Base-by-base conservation (phyloP, 2,113 vertebrate species). In the Antigone vipio region DNA sequence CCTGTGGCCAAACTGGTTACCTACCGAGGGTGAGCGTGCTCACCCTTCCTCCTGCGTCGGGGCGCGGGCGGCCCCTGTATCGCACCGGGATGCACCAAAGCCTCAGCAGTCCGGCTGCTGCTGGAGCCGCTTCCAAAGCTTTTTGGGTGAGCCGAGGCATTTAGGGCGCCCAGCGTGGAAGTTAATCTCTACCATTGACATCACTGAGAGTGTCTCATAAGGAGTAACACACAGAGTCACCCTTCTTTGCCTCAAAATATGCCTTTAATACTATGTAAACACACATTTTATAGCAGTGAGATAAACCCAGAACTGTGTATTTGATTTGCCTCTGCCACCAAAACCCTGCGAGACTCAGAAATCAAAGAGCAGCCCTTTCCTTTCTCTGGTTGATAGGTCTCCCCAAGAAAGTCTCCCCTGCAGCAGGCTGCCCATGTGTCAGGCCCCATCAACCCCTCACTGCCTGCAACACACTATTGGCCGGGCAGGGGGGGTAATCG, bases 21-120 rank as follows among this genome's bases (percentile, higher is more conserved):
- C 24, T 30, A 14, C n/a, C 2, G 1, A 79, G 0, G 0, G 20
- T 3, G 13, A 35, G 50, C 13, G 8, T 2, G 19, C 13, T 56
- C 58, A 30, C 73, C 59, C 42, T 47, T 55, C 44, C 58, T 49
- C 30, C 26, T 35, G 29, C 5, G 1, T 49, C 60, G 34, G 6
- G n/a, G 18, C 6, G 4, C 1, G 1, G 13, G 50, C 4, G 1
- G 34, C 32, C 47, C 21, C 47, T 23, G 40, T 14, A 21, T 26
- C 34, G 12, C 34, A 45, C 18, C 5, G 0, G 47, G 6, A 24
- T 5, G 13, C 76, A 35, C 2, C 1, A 32, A 72, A 56, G n/a
- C 44, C 50, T 73, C n/a, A 1, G 16, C 50, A 49, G 15, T 7
- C n/a, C 1, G 0, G 29, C 20, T 55, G 49, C n/a, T n/a, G 29